A percentile compares a stretch with the other conserved stretches of the same genome.
phyloP scores from a whole-genome alignment of 2,888 invertebrate species.

The Agrenia bidenticulata region DNA sequence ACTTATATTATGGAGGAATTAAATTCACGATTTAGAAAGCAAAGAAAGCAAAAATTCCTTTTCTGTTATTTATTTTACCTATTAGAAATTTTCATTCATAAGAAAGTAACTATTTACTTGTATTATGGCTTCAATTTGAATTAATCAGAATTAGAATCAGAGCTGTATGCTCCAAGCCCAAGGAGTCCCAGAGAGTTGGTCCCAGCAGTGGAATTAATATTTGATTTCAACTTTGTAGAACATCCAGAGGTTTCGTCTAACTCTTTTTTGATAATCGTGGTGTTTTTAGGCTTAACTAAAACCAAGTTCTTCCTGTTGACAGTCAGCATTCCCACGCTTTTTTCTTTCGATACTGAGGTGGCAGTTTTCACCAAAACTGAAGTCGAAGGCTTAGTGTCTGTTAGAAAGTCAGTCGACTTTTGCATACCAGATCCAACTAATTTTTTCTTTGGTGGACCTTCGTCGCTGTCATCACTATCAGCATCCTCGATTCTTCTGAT shows the following conservation, averaged over 20 bases:
- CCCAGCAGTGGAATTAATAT: not conserved
- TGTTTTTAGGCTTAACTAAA: constrained; percentile 33
- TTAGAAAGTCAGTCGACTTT: constrained; percentile 42
- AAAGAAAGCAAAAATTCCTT: no score
- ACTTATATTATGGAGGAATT: no score
- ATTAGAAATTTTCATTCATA: no score
- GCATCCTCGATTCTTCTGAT: constrained; percentile 43
- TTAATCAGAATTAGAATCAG: constrained; percentile 35
- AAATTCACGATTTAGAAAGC: no score
- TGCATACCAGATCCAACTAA: not conserved
- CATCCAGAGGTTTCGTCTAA: not conserved
- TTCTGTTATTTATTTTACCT: no score
- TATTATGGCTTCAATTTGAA: no score
- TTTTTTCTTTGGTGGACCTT: constrained; percentile 25
- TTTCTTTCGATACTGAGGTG: constrained; percentile 19
- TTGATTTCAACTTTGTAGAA: not conserved
- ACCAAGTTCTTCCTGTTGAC: constrained; percentile 39
- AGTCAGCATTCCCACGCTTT: constrained; percentile 44
- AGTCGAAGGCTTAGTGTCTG: constrained; percentile 3
- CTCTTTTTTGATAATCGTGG: not conserved
- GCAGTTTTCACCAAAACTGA: not conserved
- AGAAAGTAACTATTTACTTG: no score
- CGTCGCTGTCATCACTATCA: constrained; percentile 35
- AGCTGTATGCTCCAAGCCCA: constrained; percentile 43
- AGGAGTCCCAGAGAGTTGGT: constrained; percentile 22